Evolutionary conservation across 2,888 invertebrate genomes (phyloP), one percentile per base, ranked within the genome.

Genomic region (Neoitamus cyanurus): DNA sequence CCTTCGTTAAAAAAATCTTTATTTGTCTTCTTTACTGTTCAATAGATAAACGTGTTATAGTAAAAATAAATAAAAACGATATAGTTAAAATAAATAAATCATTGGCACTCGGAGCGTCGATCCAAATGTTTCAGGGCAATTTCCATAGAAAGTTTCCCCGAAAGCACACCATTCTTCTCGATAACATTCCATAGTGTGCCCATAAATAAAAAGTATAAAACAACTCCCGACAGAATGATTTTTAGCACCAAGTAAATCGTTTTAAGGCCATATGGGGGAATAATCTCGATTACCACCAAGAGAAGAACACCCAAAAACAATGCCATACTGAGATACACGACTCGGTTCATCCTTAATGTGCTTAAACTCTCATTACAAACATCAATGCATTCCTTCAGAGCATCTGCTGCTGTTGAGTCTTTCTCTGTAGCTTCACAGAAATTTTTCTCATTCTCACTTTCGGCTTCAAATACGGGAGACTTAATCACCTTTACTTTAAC

Each of bases 161-260:
- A 95, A 88, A 95, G 92, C 15, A 96, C 92, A 68, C 95, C 95
- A 90, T 97, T 96, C 87, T 93, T 92, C 90, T 97, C 97, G 86
- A 96, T 95, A 87, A 93, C 93, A 89, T 96, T 95, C 97, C 97
- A 97, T 86, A 97, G 89, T 0, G 95, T 93, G 37, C 94, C 96
- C 97, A 96, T 96, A 87, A 96, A 93, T 20, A 96, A 87, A 86
- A 93, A 93, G 89, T 96, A 97, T 82, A 95, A 92, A 87, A 94
- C 92, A 28, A 95, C 88, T 11, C 93, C 93, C 28, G 94, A 94
- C 75, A 95, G 89, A 6, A 95, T 87, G 73, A 95, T 91, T 89
- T 94, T 94, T 0, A 93, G 88, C 84, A 95, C 88, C 88, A 94
- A 88, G 89, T 91, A 89, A 88, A 92, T 89, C 82, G 92, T 90